Base-by-base conservation (phyloP, 1,140 invertebrate genomes). In the Drosophila guanche region DNA sequence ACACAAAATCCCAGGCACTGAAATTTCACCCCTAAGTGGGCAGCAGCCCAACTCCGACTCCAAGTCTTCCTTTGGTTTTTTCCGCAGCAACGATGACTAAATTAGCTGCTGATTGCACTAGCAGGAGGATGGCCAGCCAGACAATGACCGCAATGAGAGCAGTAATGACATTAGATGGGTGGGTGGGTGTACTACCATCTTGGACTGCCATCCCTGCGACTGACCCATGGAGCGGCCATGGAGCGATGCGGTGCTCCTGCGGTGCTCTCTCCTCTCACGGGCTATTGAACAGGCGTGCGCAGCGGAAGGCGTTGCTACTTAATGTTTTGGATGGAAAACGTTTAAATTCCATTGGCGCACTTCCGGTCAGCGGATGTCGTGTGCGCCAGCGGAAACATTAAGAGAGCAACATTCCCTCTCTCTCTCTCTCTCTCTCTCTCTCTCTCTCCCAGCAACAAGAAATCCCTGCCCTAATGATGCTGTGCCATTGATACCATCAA, bases 351-450 rank as follows among this genome's bases (percentile, higher is more conserved):
- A 85, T 85, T 85, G 81, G 77, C 81, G 77, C 77, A 85, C 81
- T 77, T 85, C 81, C 81, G 81, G 77, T 86, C 83, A 88, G 42
- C 81, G 81, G 81, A 86, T 81, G 81, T 81, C 81, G 81, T 86
- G 83, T 86, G 81, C 81, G 83, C 83, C 83, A 86, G 77, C 81
- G 81, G 81, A 86, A 86, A 86, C 81, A 86, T 86, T 86, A 86
- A 86, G 77, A 74, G 74, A 76, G 76, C 58, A 62, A 57, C 51
- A 46, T 46, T 23, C 45, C 22, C 45, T n/a, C n/a, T n/a, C n/a
- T n/a, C n/a, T n/a, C n/a, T n/a, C n/a, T n/a, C n/a, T n/a, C 51
- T 20, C 23, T 14, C n/a, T n/a, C 29, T 43, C 29, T 1, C 23
- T 8, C 1, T 2, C 4, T 27, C 16, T 3, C 14, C 5, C 10